Evolutionary conservation across 2,888 invertebrate species (phyloP).

Genomic region (Penaeus monodon): DNA sequence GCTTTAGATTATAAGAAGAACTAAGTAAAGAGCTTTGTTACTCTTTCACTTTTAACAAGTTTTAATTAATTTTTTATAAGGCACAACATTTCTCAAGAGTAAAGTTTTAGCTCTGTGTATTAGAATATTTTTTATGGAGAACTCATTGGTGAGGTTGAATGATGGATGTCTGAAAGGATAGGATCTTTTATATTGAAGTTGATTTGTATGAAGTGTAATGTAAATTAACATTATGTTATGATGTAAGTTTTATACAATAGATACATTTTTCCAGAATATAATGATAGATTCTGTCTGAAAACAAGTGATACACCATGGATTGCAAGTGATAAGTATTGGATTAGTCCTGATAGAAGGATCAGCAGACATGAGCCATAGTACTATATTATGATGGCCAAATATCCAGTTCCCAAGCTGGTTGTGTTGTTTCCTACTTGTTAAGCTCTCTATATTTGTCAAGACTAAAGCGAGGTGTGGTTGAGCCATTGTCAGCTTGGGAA

Average conservation of each 20-base stretch:
- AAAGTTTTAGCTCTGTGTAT: constrained; percentile 21
- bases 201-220: background rate
- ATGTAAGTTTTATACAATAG: constrained; percentile 8
- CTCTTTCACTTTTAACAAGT: constrained; percentile 15
- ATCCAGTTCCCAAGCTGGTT: background rate
- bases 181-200: background rate
- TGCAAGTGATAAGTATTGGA: background rate
- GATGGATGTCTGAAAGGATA: background rate
- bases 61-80: constrained; percentile 28
- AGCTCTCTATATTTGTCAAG: too few species aligned
- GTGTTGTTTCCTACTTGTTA: too few species aligned
- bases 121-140: constrained; percentile 47
- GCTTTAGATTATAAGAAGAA: too few species aligned
- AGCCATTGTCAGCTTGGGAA: too few species aligned
- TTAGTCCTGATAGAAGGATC: background rate
- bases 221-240: constrained; percentile 8
- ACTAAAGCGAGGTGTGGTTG: too few species aligned
- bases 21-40: background rate
- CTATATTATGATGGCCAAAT: constrained; percentile 1
- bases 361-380: background rate
- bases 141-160: constrained; percentile 5
- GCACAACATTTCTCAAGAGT: constrained; percentile 37
- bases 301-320: too few species aligned
- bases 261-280: background rate
- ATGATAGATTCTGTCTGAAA: too few species aligned